Evolutionary conservation across 2,113 vertebrate species (phyloP).

Genomic region (Ia io): DNA sequence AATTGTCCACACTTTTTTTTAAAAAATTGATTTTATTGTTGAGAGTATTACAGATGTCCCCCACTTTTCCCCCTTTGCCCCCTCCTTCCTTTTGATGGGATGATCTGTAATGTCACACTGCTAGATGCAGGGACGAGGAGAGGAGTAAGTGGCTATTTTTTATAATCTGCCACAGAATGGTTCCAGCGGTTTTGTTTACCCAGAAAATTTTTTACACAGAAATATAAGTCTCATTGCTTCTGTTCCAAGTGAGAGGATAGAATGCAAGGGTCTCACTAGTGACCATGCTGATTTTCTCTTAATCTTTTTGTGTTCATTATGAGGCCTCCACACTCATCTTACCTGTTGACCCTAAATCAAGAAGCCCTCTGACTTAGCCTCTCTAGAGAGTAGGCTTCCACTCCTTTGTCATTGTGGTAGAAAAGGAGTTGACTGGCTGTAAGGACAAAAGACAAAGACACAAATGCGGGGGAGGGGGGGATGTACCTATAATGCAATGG

Average conservation of each 20-base stretch:
- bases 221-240: neutral
- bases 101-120: neutral
- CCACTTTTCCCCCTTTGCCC: neutral
- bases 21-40: no score
- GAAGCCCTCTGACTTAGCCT: neutral
- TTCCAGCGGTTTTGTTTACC: constrained; percentile 13
- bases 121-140: neutral
- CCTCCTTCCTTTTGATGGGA: neutral
- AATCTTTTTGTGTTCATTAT: neutral
- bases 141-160: constrained; percentile 5
- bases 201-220: neutral
- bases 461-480: neutral
- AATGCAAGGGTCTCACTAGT: neutral
- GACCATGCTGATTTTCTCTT: neutral
- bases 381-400: neutral
- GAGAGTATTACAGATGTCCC: no score
- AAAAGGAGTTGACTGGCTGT: neutral
- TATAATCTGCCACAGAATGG: neutral
- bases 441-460: neutral
- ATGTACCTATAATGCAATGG: neutral
- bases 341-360: neutral
- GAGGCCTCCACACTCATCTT: neutral
- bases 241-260: neutral
- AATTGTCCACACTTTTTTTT: neutral
- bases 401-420: neutral